Conservation (phyloP, 2,113 vertebrate genomes). For the Pandion haliaetus region DNA sequence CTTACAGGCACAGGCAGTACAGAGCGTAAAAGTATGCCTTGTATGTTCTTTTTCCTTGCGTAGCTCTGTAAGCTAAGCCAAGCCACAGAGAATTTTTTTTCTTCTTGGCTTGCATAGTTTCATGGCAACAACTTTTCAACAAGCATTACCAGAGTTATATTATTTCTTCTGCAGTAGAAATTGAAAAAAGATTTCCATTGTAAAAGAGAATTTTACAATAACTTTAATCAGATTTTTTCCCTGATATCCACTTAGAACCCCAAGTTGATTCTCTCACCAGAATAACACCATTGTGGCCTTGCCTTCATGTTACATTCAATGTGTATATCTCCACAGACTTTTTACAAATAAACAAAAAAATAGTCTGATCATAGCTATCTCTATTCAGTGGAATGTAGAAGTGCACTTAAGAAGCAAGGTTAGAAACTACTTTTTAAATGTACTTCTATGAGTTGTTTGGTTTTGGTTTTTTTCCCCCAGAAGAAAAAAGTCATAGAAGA, state of each 20-base stretch:
- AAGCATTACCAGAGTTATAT: not conserved
- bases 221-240: not conserved
- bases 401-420: not conserved
- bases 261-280: not conserved
- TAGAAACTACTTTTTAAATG: not conserved
- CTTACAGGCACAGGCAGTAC: not conserved
- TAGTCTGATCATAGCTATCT: not conserved
- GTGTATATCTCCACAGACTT: not conserved
- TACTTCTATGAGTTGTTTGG: not conserved
- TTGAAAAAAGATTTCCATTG: not conserved
- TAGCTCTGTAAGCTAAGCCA: not conserved
- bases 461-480: accelerated
- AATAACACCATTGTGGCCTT: not conserved
- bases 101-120: not conserved
- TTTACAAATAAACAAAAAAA: not conserved
- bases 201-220: not conserved
- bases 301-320: not conserved
- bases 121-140: not conserved
- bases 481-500: not conserved
- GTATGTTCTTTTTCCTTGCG: not conserved
- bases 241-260: not conserved
- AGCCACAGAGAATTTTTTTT: not conserved
- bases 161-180: not conserved
- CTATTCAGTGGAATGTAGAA: not conserved
- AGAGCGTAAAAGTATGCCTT: not conserved